A percentile compares a stretch with the other conserved stretches of the same genome.
Evolutionary conservation across 2,888 invertebrate species (phyloP).

Genomic region (Aricia artaxerxes): DNA sequence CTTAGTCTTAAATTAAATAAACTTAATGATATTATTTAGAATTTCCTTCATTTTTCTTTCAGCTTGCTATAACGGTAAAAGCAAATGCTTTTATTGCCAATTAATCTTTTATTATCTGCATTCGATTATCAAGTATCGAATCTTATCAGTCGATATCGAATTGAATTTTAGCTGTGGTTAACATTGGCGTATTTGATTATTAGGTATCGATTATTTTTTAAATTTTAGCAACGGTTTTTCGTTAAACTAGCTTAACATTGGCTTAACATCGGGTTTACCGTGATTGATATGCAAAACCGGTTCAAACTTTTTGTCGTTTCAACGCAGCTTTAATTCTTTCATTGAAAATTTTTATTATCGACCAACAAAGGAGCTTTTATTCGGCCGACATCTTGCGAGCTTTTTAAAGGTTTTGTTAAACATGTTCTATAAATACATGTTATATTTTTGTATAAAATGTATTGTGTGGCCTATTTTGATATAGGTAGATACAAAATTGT

Average conservation of each 20-base stretch:
- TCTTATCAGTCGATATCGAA: neutral
- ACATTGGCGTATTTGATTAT: neutral
- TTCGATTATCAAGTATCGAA: neutral
- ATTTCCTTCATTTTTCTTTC: neutral
- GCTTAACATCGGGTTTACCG: neutral
- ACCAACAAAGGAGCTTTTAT: slow-evolving; percentile 56
- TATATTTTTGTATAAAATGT: slow-evolving; percentile 11
- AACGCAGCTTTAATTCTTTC: slow-evolving; percentile 60
- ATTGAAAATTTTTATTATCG: slow-evolving; percentile 55
- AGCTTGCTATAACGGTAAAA: neutral
- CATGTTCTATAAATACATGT: slow-evolving; percentile 23
- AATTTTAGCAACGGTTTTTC: slow-evolving; percentile 40
- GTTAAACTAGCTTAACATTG: slow-evolving; percentile 39
- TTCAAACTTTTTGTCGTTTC: slow-evolving; percentile 51
- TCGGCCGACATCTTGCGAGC: slow-evolving; percentile 50
- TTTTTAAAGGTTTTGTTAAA: slow-evolving; percentile 36
- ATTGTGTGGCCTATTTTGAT: slow-evolving; percentile 9
- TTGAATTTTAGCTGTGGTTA: slow-evolving; percentile 39
- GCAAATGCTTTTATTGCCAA: neutral
- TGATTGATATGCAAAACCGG: slow-evolving; percentile 43
- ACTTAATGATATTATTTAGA: too few species aligned
- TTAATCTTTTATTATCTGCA: neutral
- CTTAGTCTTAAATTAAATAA: too few species aligned
- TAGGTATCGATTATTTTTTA: neutral
- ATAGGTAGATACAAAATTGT: neutral